Evolutionary conservation across 1,140 invertebrate species (phyloP), one percentile per base, ranked within the genome.

Genomic region (Copidosoma floridanum): DNA sequence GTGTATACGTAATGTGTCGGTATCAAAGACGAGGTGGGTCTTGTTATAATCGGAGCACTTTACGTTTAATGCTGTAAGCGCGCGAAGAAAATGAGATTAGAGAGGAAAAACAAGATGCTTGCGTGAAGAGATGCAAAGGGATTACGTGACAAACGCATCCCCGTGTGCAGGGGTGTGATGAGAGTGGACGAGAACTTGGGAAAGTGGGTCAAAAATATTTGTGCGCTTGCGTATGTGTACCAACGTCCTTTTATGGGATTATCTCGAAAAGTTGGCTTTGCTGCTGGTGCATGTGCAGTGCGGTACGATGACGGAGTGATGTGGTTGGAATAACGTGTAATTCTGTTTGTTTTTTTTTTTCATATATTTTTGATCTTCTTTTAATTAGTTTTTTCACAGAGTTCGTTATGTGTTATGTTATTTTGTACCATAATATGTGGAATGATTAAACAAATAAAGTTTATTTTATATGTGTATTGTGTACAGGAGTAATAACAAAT

Each of bases 51-150:
- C 27, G 26, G 40, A 63, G 44, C 60, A 57, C 56, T 64, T 63
- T 57, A 56, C 37, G 50, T 44, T 61, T 64, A 68, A 69, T 70
- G 60, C 53, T 59, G 53, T 64, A 69, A 70, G 58, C 50, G 55
- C 59, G 62, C 14, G 35, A 57, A 50, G 65, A 63, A 57, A 63
- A 66, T 56, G 68, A 41, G 61, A 68, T 68, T 47, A 26, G 37
- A n/a, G 29, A 8, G 54, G 11, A n/a, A n/a, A n/a, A n/a, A n/a
- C n/a, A 24, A 12, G 46, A 48, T 26, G 10, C 26, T 16, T n/a
- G 46, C 16, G 26, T n/a, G 44, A 18, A 24, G 29, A 12, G n/a
- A 23, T 48, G 3, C 7, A 8, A 14, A 24, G 12, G 29, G 29
- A 32, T 6, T 8, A 12, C 6, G 29, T 6, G 29, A 12, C 29